Base-by-base conservation (phyloP, 2,797 vertebrate species). In the Lithobates pipiens region DNA sequence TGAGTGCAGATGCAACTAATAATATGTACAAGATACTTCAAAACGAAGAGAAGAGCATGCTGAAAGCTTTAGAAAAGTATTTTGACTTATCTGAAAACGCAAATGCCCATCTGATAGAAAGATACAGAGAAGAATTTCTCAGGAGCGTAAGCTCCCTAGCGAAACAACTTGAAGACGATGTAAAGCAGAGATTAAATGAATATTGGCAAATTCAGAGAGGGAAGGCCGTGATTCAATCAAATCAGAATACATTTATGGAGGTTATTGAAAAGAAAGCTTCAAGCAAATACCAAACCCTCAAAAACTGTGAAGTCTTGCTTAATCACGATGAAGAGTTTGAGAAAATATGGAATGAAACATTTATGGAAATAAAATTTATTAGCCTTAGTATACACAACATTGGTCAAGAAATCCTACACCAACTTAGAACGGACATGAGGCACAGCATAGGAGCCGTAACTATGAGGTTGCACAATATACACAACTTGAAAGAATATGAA, bases 321-420 rank as follows among this genome's bases (percentile, higher is more conserved):
- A 27, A 29, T 67, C 89, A 95, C 25, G 88, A 94, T 73, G 75
- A 87, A 13, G 93, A 94, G 85, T 95, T 95, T 93, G 91, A 92
- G 29, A 82, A 36, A 67, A 76, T 93, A 76, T 95, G 94, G 94
- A 90, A 80, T 67, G 89, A 91, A 50, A 89, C 88, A 0, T 84
- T 95, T 69, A 91, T 89, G 2, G 91, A 88, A 50, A n/a, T 73
- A 23, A 34, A 50, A 2, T 34, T 85, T 18, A 72, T 32, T 18
- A 23, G 29, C 1, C 71, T 93, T 80, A 88, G 91, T 85, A 90
- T 5, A 23, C 89, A 91, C 10, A 87, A 94, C 32, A 93, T 96
- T 57, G 87, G 85, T 77, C 18, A 67, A 81, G 90, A 90, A 80
- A 90, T 95, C 69, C 87, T 42, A 25, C 5, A 89, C 7, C 86